These are phyloP conservation scores for Pangasianodon gigas DNA, from an alignment of 2,113 vertebrate genomes.

Conservation along the genomic window DNA sequence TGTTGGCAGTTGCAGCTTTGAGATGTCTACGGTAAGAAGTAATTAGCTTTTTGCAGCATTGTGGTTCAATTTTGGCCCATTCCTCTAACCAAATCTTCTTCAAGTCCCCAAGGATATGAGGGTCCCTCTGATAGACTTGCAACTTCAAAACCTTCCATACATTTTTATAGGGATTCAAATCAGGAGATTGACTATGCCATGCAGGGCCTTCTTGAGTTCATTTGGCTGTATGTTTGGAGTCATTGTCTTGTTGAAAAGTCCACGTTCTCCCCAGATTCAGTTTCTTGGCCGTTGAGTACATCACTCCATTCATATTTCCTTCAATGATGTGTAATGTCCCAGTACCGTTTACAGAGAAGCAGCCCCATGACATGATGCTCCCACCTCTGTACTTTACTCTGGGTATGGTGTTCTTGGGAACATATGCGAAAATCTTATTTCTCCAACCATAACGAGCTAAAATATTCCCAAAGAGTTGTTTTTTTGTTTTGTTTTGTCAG, in stretches of 20 bases:
- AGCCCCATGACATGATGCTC: neutral
- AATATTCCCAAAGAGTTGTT: neutral
- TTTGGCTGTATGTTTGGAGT: neutral
- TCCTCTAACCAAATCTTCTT: neutral
- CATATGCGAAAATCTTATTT: neutral
- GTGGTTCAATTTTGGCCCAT: neutral
- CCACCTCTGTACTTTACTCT: neutral
- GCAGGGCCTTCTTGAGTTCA: neutral
- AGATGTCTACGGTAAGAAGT: neutral
- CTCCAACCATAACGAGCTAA: neutral
- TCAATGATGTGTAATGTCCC: neutral
- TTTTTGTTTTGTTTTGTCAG: neutral
- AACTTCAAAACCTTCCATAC: neutral
- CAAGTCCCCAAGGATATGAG: neutral
- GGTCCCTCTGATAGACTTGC: neutral
- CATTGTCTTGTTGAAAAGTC: neutral
- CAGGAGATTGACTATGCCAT: neutral
- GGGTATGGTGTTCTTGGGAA: neutral
- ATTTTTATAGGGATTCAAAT: neutral
- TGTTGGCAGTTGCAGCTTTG: neutral
- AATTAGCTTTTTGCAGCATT: neutral
- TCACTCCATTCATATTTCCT: neutral
- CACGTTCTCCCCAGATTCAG: neutral
- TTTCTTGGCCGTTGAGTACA: neutral
- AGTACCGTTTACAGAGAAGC: neutral